Conservation (phyloP, 2,888 invertebrate species). For the Petrolisthes cinctipes region DNA sequence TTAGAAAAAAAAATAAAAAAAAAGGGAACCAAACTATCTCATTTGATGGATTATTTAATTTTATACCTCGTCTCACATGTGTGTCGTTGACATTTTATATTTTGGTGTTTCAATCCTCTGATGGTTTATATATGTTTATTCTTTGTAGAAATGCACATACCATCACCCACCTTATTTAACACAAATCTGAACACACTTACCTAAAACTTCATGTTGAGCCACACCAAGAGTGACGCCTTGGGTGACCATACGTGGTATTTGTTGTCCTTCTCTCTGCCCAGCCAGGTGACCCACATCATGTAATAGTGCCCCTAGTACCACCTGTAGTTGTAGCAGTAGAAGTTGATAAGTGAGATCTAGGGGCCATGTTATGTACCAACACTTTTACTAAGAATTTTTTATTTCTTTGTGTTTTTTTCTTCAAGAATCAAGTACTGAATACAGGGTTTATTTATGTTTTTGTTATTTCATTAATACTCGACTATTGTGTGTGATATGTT, state of each 20-base stretch:
- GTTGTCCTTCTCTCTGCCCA: neutral
- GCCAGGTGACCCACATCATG: conserved; percentile 52
- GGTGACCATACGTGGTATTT: conserved; percentile 26
- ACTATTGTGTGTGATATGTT: no score
- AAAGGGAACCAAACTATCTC: neutral
- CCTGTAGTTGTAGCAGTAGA: conserved; percentile 9
- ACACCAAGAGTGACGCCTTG: conserved; percentile 1
- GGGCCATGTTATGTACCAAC: no score
- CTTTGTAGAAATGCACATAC: neutral
- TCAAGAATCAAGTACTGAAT: no score
- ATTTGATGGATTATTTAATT: neutral
- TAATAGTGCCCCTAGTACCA: conserved; percentile 39
- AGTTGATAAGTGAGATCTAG: no score
- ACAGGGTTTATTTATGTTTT: no score
- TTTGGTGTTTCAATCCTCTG: no score
- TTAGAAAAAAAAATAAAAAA: conserved; percentile 18
- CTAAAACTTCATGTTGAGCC: conserved; percentile 31
- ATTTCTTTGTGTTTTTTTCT: no score
- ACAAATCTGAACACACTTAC: neutral
- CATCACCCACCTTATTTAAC: neutral
- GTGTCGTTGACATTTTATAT: no score
- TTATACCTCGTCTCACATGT: no score
- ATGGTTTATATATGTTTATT: no score
- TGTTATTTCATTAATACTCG: no score
- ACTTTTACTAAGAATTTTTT: no score